A percentile compares a stretch with the other conserved stretches of the same genome.
Conservation (phyloP, 2,888 invertebrate species). For the Nasonovia ribisnigri region DNA sequence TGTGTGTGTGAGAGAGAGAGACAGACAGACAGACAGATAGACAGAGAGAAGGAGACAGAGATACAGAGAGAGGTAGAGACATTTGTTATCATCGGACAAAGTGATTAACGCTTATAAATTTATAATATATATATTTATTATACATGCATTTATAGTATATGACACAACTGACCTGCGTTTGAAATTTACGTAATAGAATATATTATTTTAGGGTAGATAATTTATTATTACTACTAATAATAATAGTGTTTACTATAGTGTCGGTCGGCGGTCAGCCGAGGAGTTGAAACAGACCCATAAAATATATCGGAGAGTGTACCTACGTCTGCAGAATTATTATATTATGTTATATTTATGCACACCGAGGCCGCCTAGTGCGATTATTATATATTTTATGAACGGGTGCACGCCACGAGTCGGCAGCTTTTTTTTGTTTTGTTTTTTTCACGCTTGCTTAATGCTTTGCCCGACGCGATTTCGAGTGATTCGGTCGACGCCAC, state of each 20-base stretch:
- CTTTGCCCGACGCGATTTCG: neutral
- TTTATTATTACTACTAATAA: neutral
- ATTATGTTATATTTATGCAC: neutral
- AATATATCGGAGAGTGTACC: neutral
- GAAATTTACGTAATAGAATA: neutral
- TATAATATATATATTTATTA: neutral
- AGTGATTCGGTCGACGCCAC: neutral
- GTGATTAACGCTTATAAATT: neutral
- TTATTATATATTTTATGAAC: neutral
- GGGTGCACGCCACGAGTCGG: neutral
- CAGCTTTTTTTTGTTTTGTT: neutral
- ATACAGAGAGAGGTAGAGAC: neutral
- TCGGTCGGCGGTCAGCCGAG: neutral
- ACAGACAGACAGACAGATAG: neutral
- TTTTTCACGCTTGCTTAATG: neutral
- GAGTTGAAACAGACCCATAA: neutral
- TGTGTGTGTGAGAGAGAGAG: neutral
- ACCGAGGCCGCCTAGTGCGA: too few relatives aligned
- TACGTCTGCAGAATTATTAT: neutral
- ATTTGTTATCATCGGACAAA: neutral
- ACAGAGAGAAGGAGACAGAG: too few relatives aligned
- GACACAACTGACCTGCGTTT: neutral
- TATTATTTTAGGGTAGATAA: neutral
- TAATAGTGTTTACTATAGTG: neutral
- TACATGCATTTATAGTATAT: neutral